Evolutionary conservation across 2,888 invertebrate genomes (phyloP).

Genomic region (Microplitis manilae): DNA sequence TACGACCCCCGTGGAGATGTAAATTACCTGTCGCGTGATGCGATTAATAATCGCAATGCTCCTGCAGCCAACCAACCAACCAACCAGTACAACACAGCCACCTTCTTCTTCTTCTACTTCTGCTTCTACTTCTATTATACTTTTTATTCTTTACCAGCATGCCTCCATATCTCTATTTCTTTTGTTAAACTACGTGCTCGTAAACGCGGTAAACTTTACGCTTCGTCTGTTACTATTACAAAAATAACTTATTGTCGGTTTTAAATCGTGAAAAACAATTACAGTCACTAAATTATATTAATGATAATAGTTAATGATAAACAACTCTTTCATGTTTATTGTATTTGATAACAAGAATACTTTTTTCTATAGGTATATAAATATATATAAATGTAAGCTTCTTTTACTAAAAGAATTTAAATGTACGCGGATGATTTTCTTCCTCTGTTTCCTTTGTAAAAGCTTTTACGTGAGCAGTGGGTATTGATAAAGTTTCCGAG

Average conservation of each 20-base stretch:
- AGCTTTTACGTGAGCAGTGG: background rate
- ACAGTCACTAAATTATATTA: background rate
- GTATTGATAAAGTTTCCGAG: background rate
- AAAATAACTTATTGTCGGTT: background rate
- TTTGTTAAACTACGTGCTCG: background rate
- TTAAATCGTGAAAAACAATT: background rate
- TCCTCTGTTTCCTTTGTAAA: background rate
- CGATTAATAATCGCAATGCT: constrained; percentile 59
- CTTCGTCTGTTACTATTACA: background rate
- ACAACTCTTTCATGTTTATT: too few relatives aligned
- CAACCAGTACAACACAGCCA: background rate
- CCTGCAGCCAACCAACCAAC: constrained; percentile 26
- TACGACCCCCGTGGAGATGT: constrained; percentile 56
- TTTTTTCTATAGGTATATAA: too few relatives aligned
- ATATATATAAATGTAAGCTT: background rate
- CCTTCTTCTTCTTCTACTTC: background rate
- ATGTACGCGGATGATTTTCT: background rate
- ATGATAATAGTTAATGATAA: background rate
- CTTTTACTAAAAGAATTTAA: background rate
- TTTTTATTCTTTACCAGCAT: background rate
- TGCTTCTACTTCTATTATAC: background rate
- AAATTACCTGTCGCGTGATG: constrained; percentile 58
- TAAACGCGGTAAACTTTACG: constrained; percentile 2
- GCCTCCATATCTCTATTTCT: background rate
- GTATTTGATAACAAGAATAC: too few relatives aligned